Evolutionary conservation across 2,888 invertebrate species (phyloP), one percentile per base, ranked within the genome.

Genomic region (Mesoligia furuncula): DNA sequence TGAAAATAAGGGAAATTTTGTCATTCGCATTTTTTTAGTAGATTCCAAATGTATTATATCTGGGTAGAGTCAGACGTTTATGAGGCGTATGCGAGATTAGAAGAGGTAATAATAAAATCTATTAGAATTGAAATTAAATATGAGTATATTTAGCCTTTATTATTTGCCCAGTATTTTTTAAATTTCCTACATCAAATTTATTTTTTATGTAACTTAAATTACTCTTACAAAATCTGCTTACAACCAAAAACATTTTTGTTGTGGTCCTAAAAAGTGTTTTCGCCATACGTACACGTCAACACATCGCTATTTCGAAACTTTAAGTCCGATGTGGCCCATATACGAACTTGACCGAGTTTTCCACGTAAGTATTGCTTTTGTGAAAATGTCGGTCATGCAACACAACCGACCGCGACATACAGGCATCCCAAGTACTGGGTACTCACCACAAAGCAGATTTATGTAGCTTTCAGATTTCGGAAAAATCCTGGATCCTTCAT

Each of bases 331-430:
- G 62, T 71, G 79, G 51, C 79, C 73, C 54, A 83, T 61, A 81
- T 79, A 79, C 64, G 64, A 85, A 85, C 83, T 84, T 85, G 75
- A 79, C 79, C 83, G 86, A 78, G 79, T 59, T 84, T 84, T 72
- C 36, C 54, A 62, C 70, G 48, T 68, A 64, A 75, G 83, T 82
- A 84, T 85, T 75, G 83, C 73, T 79, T 79, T 83, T 79, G 73
- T 85, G 75, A 61, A 79, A 79, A 84, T 85, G 59, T 84, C 84
- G 83, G 84, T 75, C 84, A 85, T 72, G 83, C 42, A 8, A 70
- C 75, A 82, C 20, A 61, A 64, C 62, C 57, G 48, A 31, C 42
- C 59, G 51, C 65, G 20, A 36, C 27, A 73, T 31, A 24, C 51
- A 51, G 62, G 27, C 45, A 36, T 65, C 2, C 54, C n/a, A 59